These are phyloP conservation scores for Diogma glabrata DNA, from an alignment of 2,888 invertebrate genomes.

Conservation along the genomic window DNA sequence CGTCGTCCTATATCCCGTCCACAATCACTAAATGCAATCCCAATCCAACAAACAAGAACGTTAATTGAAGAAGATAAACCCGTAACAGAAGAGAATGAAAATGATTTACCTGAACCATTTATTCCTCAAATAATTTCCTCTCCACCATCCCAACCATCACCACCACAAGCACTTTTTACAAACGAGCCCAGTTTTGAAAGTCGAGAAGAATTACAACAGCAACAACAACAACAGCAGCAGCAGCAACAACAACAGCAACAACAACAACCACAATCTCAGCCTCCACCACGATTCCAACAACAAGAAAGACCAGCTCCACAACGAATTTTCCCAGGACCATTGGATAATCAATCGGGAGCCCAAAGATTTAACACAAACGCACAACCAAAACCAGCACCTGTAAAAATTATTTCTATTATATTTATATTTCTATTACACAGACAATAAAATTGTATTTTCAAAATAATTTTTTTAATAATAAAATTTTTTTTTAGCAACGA, in stretches of 20 bases:
- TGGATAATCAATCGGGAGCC: conserved; percentile 16
- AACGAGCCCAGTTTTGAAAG: conserved; percentile 31
- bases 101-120: conserved; percentile 44
- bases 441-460: neutral
- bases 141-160: conserved; percentile 32
- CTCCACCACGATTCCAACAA: conserved; percentile 30
- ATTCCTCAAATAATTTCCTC: conserved; percentile 37
- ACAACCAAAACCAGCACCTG: conserved; percentile 9
- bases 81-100: conserved; percentile 56
- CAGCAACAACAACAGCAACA: conserved; percentile 26
- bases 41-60: conserved; percentile 35
- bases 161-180: conserved; percentile 38
- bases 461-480: neutral
- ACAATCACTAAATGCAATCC: conserved; percentile 39
- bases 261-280: conserved; percentile 25
- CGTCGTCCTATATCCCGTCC: conserved; percentile 39
- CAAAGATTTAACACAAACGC: conserved; percentile 24
- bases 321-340: too few relatives aligned
- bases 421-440: neutral
- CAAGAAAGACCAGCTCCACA: conserved; percentile 26
- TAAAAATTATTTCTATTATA: neutral
- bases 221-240: conserved; percentile 34
- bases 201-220: conserved; percentile 26
- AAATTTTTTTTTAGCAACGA: neutral
- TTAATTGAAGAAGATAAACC: conserved; percentile 42